Evolutionary conservation across 2,797 vertebrate species (phyloP), one percentile per base, ranked within the genome.

Genomic region (Eospalax fontanierii): DNA sequence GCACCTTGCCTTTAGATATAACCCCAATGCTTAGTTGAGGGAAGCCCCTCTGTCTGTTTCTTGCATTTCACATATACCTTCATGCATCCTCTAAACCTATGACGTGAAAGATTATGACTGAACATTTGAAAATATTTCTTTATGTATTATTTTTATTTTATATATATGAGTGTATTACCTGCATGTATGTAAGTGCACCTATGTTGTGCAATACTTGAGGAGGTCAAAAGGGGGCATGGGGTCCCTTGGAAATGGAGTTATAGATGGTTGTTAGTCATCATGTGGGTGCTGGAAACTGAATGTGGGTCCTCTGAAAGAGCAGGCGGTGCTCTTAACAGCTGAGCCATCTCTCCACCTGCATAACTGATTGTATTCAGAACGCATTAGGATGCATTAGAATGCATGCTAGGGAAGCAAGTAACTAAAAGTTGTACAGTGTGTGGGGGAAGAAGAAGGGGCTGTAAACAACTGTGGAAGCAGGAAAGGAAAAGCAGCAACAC

Each of bases 41-140:
- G 24, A 65, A 70, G 6, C 0, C n/a, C 3, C 33, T 19, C 10
- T 22, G 0, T 26, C 30, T 50, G 0, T 8, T 70, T 33, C 26
- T 59, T n/a, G 3, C 1, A 11, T 54, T 38, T 90, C 22, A 12
- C 26, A n/a, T 82, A 61, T 83, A 24, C 40, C 46, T 81, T 50
- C 21, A 95, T 40, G 54, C 2, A 75, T 43, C n/a, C n/a, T 87
- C 74, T 70, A 24, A 73, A 75, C 26, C 28, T 4, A 26, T 28
- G 43, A 57, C 10, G n/a, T 30, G 57, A 70, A 82, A 81, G 38
- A 63, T 28, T 54, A 50, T 78, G 43, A 18, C 30, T 59, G 46
- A 63, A 50, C 24, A 85, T 80, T 87, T 35, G 21, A 26, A 46
- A 63, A 83, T 26, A 57, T 7, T n/a, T n/a, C n/a, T n/a, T 46